Evolutionary conservation across 2,113 vertebrate species (phyloP), one percentile per base, ranked within the genome.

Genomic region (Arizona elegans): DNA sequence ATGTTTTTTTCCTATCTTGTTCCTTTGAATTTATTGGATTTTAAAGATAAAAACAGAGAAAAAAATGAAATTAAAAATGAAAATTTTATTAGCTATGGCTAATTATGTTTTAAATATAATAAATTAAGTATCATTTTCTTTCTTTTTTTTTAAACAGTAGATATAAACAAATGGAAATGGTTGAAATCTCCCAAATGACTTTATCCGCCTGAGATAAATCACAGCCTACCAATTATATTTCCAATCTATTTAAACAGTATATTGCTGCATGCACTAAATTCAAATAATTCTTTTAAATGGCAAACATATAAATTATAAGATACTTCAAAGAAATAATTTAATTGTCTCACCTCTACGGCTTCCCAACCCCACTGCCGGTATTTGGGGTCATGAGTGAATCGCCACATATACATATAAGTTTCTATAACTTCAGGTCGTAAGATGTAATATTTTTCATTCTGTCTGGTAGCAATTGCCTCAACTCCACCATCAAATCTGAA

Each of bases 371-470:
- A 99, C 92, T 99, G 98, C 43, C 99, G 98, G 97, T 99, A 99
- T 92, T 99, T 99, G 62, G 99, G 99, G 94, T 99, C 99, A 0
- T 99, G 99, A 86, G 99, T 99, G 95, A 99, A 98, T 94, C 99
- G 97, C 99, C 99, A 99, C 99, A 99, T 98, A 97, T 99, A 99
- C 99, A 99, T 99, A 97, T 99, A 99, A 19, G 99, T 99, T 97
- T 99, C 99, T 55, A 99, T 98, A 87, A 99, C 99, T 96, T 99
- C 99, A 0, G 99, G 99, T 2, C 99, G 98, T 8, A 99, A 97
- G 96, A 99, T 99, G 97, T 99, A 99, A 96, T 99, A 99, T 91
- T 99, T 99, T 96, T 99, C 99, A 59, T 99, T 99, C 95, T 99
- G 99, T 65, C 99, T 98, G 0, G 99, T 99, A 92, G 99, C 99